These are phyloP conservation scores for Bombus waltoni DNA, from an alignment of 1,140 invertebrate species.

Conservation along the genomic window DNA sequence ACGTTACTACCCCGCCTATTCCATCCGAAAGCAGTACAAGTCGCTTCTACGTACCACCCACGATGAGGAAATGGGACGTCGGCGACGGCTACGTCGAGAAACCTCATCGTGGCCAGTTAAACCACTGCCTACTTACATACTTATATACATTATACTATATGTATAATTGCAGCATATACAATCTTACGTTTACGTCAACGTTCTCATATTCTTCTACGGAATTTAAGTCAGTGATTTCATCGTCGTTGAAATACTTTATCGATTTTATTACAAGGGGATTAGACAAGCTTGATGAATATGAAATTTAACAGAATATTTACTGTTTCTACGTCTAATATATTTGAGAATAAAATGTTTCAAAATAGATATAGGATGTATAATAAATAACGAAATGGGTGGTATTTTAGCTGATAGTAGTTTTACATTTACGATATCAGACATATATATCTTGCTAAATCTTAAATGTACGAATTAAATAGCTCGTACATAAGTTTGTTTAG, in stretches of 20 bases:
- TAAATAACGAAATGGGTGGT: not conserved
- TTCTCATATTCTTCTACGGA: no score
- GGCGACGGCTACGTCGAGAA: constrained; percentile 48
- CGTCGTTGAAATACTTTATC: no score
- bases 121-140: constrained; percentile 34
- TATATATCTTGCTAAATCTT: not conserved
- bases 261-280: no score
- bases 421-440: not conserved
- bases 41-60: constrained; percentile 62
- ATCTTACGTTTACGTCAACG: constrained; percentile 13
- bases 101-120: constrained; percentile 57
- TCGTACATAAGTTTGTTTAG: not conserved
- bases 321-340: not conserved
- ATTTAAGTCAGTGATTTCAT: no score
- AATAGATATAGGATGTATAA: not conserved
- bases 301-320: not conserved
- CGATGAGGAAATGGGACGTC: constrained; percentile 65
- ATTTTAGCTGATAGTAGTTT: not conserved
- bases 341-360: not conserved
- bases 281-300: not conserved
- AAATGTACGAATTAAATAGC: not conserved
- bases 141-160: not conserved
- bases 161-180: not conserved
- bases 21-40: constrained; percentile 69
- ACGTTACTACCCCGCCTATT: constrained; percentile 74